Conservation (phyloP, 2,113 vertebrate species). For the Microcebus lehilahytsara region DNA sequence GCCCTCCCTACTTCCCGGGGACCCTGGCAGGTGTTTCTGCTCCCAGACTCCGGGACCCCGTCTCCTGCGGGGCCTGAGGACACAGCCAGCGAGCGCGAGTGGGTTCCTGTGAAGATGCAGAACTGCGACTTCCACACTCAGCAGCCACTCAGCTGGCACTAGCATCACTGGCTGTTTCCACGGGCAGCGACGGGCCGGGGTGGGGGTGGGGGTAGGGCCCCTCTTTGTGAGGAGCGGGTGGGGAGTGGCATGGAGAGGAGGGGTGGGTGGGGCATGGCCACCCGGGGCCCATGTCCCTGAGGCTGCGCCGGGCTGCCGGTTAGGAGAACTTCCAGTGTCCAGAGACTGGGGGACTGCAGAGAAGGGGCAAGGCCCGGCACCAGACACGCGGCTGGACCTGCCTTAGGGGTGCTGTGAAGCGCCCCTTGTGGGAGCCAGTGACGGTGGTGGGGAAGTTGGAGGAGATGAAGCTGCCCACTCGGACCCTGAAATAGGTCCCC, state of each 20-base stretch:
- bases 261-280: fast-evolving
- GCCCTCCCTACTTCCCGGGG: background rate
- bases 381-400: fast-evolving
- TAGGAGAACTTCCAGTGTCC: background rate
- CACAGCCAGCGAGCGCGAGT: fast-evolving
- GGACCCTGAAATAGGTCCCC: background rate
- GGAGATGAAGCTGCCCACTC: background rate
- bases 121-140: fast-evolving
- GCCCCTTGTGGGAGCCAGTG: fast-evolving
- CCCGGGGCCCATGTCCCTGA: fast-evolving
- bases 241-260: fast-evolving
- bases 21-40: fast-evolving
- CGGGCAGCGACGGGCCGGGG: fast-evolving
- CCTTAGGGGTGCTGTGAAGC: background rate
- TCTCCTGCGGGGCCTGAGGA: fast-evolving
- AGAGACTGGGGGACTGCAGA: fast-evolving
- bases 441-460: background rate
- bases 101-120: fast-evolving
- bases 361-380: fast-evolving
- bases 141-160: fast-evolving
- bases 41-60: background rate
- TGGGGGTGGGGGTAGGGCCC: background rate
- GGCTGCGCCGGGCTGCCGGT: background rate
- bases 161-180: fast-evolving
- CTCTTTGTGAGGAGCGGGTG: background rate